Base-by-base conservation (phyloP, 53 echinoderm and acorn worm genomes). In the Arbacia lixula region DNA sequence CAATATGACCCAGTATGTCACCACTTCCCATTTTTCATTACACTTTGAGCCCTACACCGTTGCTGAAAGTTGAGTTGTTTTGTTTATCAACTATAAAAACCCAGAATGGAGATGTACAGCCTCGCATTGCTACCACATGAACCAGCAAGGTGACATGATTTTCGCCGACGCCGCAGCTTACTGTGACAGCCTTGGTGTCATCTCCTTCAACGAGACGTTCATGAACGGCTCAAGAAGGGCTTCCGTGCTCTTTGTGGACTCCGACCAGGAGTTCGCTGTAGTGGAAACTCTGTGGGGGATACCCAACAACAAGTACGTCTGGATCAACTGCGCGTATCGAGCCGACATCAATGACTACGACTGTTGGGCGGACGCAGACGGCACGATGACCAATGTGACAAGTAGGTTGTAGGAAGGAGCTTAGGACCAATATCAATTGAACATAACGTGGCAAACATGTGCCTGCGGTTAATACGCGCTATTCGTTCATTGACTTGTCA, bases 81-180 rank as follows among this genome's bases (percentile, higher is more conserved):
- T n/a, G n/a, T n/a, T n/a, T n/a, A n/a, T n/a, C n/a, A n/a, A n/a
- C n/a, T n/a, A n/a, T n/a, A n/a, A n/a, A n/a, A n/a, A n/a, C n/a
- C n/a, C 69, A 69, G 69, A 69, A 43, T 69, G 69, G 69, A 69
- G 43, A 12, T 69, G 69, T 43, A 69, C 69, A 3, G 40, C 12
- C 0, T 27, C 69, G 16, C 40, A 42, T 11, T 69, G 69, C 43
- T 69, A 42, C 46, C 69, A 69, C 28, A 43, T 69, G n/a, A n/a
- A 4, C 5, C 24, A 40, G 4, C n/a, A n/a, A n/a, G 69, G 43
- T 16, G 25, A 22, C 14, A 12, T 27, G 1, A 42, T 12, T 43
- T 69, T 69, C 43, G 9, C 6, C 28, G 69, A 69, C 3, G 69
- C 69, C 2, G 42, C 36, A 6, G 46, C 43, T 24, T 69, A 69